Conservation (phyloP, 2,797 vertebrate genomes). For the Coregonus suidteri region DNA sequence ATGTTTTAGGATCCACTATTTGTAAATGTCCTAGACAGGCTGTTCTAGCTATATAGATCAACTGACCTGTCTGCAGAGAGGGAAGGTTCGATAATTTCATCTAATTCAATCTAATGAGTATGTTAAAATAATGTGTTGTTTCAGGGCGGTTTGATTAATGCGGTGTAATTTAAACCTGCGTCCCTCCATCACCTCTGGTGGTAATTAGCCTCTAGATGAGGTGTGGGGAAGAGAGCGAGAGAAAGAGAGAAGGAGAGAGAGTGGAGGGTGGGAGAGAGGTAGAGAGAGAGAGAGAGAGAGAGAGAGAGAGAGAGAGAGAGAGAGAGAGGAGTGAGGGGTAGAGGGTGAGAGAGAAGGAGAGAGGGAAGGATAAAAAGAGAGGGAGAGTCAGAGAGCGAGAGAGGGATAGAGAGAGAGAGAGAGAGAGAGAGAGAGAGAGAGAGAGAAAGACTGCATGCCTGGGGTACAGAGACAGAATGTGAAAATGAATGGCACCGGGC, state of each 20-base stretch:
- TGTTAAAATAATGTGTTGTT: background rate
- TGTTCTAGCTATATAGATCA: background rate
- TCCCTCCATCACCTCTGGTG: conserved; percentile 45
- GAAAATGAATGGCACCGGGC: background rate
- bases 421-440: background rate
- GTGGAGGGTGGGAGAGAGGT: background rate
- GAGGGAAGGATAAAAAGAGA: background rate
- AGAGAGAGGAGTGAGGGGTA: background rate
- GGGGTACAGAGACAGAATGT: conserved; percentile 39
- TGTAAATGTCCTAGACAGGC: background rate
- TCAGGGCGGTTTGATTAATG: conserved; percentile 42
- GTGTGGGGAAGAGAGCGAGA: background rate
- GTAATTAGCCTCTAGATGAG: conserved; percentile 59
- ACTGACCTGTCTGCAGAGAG: background rate
- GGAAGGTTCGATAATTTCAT: background rate
- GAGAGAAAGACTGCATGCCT: conserved; percentile 20
- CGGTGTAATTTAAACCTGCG: conserved; percentile 58
- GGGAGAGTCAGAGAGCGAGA: background rate
- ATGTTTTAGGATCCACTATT: background rate
- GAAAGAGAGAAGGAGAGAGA: too few relatives aligned
- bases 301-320: background rate
- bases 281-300: background rate
- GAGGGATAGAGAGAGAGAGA: too few relatives aligned
- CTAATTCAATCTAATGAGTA: background rate
- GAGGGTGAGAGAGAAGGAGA: too few relatives aligned